Evolutionary conservation across 2,797 vertebrate species (phyloP).

Genomic region (Aotus griseimembra): DNA sequence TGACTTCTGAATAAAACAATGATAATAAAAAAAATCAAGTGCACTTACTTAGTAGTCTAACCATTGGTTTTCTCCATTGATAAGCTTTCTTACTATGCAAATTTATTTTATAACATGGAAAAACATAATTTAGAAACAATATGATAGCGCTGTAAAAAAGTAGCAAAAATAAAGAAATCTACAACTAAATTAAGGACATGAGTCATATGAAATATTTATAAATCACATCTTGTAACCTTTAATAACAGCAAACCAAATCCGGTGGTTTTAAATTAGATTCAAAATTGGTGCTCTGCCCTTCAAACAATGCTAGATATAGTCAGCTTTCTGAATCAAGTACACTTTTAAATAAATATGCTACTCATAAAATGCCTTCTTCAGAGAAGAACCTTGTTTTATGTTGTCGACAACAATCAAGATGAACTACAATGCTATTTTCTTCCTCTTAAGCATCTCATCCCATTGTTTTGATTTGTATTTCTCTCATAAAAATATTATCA

Average conservation of each 20-base stretch:
- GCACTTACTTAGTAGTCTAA: background rate
- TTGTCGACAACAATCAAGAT: slow-evolving; percentile 43
- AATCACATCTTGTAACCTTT: slow-evolving; percentile 51
- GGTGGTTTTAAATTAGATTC: slow-evolving; percentile 59
- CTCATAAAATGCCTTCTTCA: slow-evolving; percentile 38
- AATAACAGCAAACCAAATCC: slow-evolving; percentile 51
- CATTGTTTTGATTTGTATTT: slow-evolving; percentile 60
- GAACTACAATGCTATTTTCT: background rate
- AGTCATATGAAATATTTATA: slow-evolving; percentile 63
- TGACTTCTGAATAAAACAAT: background rate
- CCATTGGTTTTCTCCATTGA: background rate
- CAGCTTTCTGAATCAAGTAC: background rate
- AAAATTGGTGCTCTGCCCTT: slow-evolving; percentile 7
- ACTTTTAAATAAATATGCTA: slow-evolving; percentile 16
- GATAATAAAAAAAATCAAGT: background rate
- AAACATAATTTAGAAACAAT: slow-evolving; percentile 35
- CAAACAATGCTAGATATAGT: background rate
- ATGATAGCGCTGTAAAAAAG: background rate
- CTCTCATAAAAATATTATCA: slow-evolving; percentile 47
- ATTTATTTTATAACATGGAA: slow-evolving; percentile 23
- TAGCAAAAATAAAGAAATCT: slow-evolving; percentile 48
- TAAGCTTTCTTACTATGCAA: background rate
- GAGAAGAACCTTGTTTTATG: slow-evolving; percentile 37
- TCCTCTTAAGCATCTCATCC: slow-evolving; percentile 42
- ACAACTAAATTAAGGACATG: slow-evolving; percentile 7